Conservation (phyloP, 2,888 invertebrate genomes). For the Automeris io region DNA sequence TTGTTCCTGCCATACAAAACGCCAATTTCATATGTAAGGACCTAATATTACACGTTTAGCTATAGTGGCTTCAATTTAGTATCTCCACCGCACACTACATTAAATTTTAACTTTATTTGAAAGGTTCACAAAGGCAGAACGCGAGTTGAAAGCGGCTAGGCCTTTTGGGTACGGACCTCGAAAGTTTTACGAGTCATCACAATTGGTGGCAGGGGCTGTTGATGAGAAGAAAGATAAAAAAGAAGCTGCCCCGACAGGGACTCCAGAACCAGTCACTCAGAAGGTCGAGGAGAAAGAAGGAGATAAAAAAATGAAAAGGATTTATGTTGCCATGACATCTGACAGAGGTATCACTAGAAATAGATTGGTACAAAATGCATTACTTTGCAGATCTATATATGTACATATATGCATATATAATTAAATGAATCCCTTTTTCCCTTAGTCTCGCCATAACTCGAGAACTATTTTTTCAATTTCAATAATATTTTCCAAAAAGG, state of each 20-base stretch:
- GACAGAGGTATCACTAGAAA: slow-evolving; percentile 72
- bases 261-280: slow-evolving; percentile 63
- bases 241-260: slow-evolving; percentile 50
- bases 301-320: slow-evolving; percentile 35
- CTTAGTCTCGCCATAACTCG: too few relatives aligned
- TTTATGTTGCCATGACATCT: slow-evolving; percentile 84
- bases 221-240: slow-evolving; percentile 27
- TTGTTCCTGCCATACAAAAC: too few relatives aligned
- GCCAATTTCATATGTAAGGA: too few relatives aligned
- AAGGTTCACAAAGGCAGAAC: slow-evolving; percentile 85
- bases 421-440: too few relatives aligned
- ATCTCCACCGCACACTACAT: too few relatives aligned
- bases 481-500: too few relatives aligned
- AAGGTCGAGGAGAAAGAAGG: slow-evolving; percentile 31
- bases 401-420: too few relatives aligned
- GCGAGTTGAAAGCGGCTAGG: slow-evolving; percentile 82
- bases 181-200: slow-evolving; percentile 78
- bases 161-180: slow-evolving; percentile 83
- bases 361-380: background rate
- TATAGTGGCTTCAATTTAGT: too few relatives aligned
- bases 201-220: slow-evolving; percentile 35
- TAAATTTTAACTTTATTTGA: too few relatives aligned
- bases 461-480: too few relatives aligned
- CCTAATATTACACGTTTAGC: too few relatives aligned
- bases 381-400: too few relatives aligned